Evolutionary conservation across 2,113 vertebrate genomes (phyloP).

Genomic region (Notarius lentiginosus): DNA sequence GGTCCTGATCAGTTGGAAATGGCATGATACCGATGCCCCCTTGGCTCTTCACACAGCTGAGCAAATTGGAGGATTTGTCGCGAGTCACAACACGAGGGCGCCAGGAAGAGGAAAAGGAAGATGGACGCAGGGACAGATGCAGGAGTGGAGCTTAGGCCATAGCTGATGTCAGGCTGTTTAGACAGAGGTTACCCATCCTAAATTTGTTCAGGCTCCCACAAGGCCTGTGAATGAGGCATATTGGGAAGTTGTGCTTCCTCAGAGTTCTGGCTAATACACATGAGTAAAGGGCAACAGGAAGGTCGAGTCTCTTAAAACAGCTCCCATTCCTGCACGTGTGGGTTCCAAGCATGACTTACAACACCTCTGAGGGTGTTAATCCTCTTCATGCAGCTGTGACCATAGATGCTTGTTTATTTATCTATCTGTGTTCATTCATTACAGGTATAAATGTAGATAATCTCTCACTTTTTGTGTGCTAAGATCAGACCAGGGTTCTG

Average conservation of each 20-base stretch:
- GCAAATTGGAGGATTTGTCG: constrained; percentile 94
- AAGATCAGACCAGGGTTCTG: not conserved
- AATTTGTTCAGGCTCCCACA: constrained; percentile 22
- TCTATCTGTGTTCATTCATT: not conserved
- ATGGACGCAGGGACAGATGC: constrained; percentile 62
- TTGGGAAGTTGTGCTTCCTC: constrained; percentile 40
- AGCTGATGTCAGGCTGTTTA: constrained; percentile 47
- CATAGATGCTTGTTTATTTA: not conserved
- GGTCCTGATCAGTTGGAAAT: constrained; percentile 80
- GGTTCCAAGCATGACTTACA: constrained; percentile 29
- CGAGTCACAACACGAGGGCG: constrained; percentile 82
- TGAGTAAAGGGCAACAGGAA: constrained; percentile 36
- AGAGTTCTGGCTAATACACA: constrained; percentile 22
- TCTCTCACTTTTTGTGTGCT: not conserved
- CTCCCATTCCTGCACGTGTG: constrained; percentile 40
- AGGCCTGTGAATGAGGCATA: constrained; percentile 32
- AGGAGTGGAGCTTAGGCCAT: constrained; percentile 25
- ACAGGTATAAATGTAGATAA: not conserved
- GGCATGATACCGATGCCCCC: constrained; percentile 81
- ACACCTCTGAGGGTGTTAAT: constrained; percentile 30
- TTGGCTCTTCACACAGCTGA: constrained; percentile 83
- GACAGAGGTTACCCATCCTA: constrained; percentile 18
- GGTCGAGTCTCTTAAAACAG: constrained; percentile 44
- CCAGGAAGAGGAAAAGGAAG: constrained; percentile 64
- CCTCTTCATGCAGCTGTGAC: not conserved